phyloP scores from a whole-genome alignment of 2,113 vertebrate species.

The Phalacrocorax aristotelis region DNA sequence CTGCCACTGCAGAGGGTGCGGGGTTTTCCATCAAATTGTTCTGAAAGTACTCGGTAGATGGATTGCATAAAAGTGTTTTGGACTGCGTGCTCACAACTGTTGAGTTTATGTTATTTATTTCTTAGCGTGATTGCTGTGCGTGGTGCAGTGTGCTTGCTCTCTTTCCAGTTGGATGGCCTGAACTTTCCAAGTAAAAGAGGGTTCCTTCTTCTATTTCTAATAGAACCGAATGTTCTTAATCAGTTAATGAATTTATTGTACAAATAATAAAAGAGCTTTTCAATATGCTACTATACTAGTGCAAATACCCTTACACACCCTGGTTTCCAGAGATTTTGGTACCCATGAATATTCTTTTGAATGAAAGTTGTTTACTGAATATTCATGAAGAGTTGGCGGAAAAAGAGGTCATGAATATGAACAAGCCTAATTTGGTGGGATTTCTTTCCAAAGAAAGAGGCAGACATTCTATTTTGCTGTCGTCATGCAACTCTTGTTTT shows the following conservation, averaged over 20 bases:
- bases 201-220: neutral
- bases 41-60: too few relatives aligned
- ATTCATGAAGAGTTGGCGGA: conserved; percentile 36
- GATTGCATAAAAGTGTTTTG: neutral
- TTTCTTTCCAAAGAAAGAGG: neutral
- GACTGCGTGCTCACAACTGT: fast-evolving
- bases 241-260: neutral
- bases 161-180: neutral
- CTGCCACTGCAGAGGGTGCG: too few relatives aligned
- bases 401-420: conserved; percentile 58
- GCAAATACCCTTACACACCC: neutral
- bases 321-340: neutral
- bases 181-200: neutral
- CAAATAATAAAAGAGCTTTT: conserved; percentile 24
- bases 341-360: conserved; percentile 23
- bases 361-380: conserved; percentile 45
- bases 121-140: neutral
- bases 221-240: neutral
- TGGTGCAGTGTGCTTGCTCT: neutral
- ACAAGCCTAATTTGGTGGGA: conserved; percentile 1
- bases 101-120: neutral
- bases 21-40: neutral
- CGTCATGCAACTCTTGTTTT: neutral
- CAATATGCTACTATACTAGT: neutral
- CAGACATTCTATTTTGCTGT: neutral